These are phyloP conservation scores for Pseudomyrmex pallidus DNA, from an alignment of 1,140 invertebrate species.

Conservation along the genomic window DNA sequence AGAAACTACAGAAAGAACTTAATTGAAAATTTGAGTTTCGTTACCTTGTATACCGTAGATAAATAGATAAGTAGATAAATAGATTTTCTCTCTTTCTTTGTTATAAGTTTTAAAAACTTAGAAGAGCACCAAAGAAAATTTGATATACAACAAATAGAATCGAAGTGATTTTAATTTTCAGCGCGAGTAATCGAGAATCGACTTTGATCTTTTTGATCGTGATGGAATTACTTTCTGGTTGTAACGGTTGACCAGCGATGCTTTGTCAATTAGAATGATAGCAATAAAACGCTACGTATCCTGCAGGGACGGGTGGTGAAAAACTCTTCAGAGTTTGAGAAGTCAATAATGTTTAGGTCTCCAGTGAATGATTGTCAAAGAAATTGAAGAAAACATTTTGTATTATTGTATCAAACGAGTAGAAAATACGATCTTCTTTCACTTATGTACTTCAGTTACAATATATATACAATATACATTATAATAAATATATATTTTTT, in stretches of 20 bases:
- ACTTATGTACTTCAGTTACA: too few species aligned
- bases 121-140: too few species aligned
- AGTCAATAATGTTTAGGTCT: conserved; percentile 18
- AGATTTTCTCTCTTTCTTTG: too few species aligned
- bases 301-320: conserved; percentile 20
- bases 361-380: neutral
- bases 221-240: conserved; percentile 24
- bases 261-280: conserved; percentile 77
- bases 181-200: conserved; percentile 15
- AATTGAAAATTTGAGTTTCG: too few species aligned
- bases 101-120: too few species aligned
- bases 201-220: neutral
- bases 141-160: neutral
- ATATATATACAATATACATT: too few species aligned
- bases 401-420: too few species aligned
- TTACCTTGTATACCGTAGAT: too few species aligned
- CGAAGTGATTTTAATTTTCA: neutral
- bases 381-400: neutral
- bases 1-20: too few species aligned
- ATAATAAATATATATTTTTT: too few species aligned
- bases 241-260: conserved; percentile 34
- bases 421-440: too few species aligned
- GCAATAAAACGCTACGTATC: conserved; percentile 73
- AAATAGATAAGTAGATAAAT: too few species aligned
- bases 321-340: conserved; percentile 14